Evolutionary conservation across 2,888 invertebrate genomes (phyloP), one percentile per base, ranked within the genome.

Genomic region (Andricus curvator): DNA sequence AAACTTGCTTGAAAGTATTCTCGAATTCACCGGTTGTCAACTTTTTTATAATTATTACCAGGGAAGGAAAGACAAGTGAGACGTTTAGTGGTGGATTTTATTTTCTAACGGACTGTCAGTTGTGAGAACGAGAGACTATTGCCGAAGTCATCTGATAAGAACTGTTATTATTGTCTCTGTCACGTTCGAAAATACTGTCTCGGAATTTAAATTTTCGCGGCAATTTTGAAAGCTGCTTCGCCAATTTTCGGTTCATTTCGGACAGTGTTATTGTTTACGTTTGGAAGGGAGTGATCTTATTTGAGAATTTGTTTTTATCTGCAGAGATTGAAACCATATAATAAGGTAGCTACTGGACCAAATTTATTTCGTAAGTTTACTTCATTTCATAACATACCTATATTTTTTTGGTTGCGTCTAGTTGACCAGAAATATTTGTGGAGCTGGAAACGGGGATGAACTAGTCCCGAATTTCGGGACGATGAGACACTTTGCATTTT

Each of bases 11-110:
- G 1, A 56, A 74, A 51, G 29, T 74, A 29, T 33, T 74, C 25
- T 17, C 20, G 25, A n/a, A 48, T 70, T 51, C n/a, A 74, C n/a
- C 41, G 67, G 41, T 41, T 67, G n/a, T 67, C 11, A 11, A 65
- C 9, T 37, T 17, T 37, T 66, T n/a, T 29, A 3, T 37, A 20
- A n/a, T 41, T 67, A 67, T 37, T 66, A 17, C 37, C 37, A 9
- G 33, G 33, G 11, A 33, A 65, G 29, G 29, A 65, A 33, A 65
- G n/a, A n/a, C 20, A 60, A 60, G 20, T 62, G 25, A 62, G 9
- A 62, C 60, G 25, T 13, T 25, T 62, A 62, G 22, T 22, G 11
- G 13, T 25, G 5, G 15, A 62, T 62, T 62, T 17, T 62, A 13
- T 62, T 62, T 62, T 62, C 62, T 22, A 62, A 62, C 29, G 62